phyloP scores from a whole-genome alignment of 2,888 invertebrate species.

The Bursaphelenchus okinawaensis region DNA sequence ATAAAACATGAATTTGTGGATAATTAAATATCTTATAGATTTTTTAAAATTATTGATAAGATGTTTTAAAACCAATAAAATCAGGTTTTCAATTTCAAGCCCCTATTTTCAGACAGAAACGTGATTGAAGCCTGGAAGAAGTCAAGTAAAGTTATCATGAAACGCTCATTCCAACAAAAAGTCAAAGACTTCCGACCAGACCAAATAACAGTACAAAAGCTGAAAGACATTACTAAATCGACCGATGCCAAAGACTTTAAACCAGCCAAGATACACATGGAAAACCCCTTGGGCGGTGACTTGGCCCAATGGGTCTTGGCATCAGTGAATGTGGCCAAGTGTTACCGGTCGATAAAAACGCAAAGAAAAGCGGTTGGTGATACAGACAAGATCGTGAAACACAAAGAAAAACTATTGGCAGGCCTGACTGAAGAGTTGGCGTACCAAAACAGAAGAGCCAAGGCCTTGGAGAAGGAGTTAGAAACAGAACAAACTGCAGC shows the following conservation, averaged over 20 bases:
- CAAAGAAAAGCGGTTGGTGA: slow-evolving; percentile 10
- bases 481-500: slow-evolving; percentile 3
- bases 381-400: background rate
- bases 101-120: slow-evolving; percentile 33
- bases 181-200: slow-evolving; percentile 18
- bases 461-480: slow-evolving; percentile 1
- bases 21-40: too few species aligned
- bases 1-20: too few species aligned
- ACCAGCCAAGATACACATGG: slow-evolving; percentile 30
- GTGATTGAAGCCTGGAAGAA: slow-evolving; percentile 38
- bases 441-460: background rate
- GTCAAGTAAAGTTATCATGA: slow-evolving; percentile 27
- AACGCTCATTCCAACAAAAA: slow-evolving; percentile 16
- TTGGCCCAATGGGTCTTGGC: slow-evolving; percentile 29
- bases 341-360: slow-evolving; percentile 1
- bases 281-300: slow-evolving; percentile 25
- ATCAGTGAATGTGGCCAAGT: slow-evolving; percentile 20
- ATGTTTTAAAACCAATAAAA: too few species aligned
- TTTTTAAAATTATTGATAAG: too few species aligned
- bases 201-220: slow-evolving; percentile 20
- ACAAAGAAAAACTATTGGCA: slow-evolving; percentile 1
- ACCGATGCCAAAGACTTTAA: slow-evolving; percentile 36
- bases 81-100: too few species aligned
- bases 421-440: background rate
- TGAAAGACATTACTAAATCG: slow-evolving; percentile 32